Conservation (phyloP, 2,888 invertebrate genomes). For the Archaeoteleia sp. region DNA sequence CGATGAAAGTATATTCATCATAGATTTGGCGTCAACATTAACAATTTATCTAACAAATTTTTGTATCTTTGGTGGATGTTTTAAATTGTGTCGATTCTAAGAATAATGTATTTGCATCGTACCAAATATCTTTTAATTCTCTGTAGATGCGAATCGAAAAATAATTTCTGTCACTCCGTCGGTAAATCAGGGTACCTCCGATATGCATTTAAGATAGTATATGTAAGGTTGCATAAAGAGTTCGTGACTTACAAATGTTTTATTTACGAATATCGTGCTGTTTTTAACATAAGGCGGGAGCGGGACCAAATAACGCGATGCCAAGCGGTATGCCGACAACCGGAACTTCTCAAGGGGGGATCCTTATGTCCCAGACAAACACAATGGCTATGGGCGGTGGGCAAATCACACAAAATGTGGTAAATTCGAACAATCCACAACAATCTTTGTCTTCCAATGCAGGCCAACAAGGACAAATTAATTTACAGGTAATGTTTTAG, state of each 20-base stretch:
- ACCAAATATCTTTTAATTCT: no score
- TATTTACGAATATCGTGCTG: neutral
- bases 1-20: no score
- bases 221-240: no score
- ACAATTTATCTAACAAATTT: no score
- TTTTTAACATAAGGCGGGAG: constrained; percentile 44
- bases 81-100: no score
- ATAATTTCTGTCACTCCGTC: no score
- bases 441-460: constrained; percentile 64
- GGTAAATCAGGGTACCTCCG: no score
- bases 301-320: constrained; percentile 63
- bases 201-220: no score
- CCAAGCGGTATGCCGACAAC: constrained; percentile 66
- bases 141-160: no score
- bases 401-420: constrained; percentile 78
- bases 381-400: constrained; percentile 79
- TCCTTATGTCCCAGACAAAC: constrained; percentile 76
- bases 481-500: constrained; percentile 62
- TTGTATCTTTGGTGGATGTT: no score
- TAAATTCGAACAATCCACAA: constrained; percentile 72
- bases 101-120: no score
- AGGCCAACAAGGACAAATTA: constrained; percentile 69
- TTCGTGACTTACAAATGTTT: neutral
- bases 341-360: constrained; percentile 73
- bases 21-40: no score